phyloP scores from a whole-genome alignment of 1,140 invertebrate species.

The Leptoteleia sp. region DNA sequence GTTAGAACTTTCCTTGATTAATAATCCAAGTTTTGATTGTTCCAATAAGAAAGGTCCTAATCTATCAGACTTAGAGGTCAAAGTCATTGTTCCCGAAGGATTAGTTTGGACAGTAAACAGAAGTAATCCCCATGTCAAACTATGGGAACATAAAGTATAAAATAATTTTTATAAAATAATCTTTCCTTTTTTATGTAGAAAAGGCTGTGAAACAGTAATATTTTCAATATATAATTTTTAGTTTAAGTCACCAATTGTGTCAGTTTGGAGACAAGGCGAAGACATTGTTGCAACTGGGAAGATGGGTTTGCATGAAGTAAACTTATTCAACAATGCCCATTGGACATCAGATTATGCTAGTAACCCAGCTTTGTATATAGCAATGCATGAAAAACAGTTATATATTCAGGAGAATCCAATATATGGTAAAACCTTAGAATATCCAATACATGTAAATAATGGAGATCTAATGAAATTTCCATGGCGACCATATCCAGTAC shows the following conservation, averaged over 20 bases:
- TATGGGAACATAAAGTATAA: constrained; percentile 88
- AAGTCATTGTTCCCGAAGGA: constrained; percentile 88
- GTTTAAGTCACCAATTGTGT: constrained; percentile 88
- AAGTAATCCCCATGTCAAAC: constrained; percentile 80
- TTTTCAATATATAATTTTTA: constrained; percentile 4
- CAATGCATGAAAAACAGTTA: constrained; percentile 91
- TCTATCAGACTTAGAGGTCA: constrained; percentile 82
- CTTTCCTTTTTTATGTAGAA: too few relatives aligned
- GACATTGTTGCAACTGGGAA: constrained; percentile 46
- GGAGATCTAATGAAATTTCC: constrained; percentile 81
- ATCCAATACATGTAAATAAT: constrained; percentile 58
- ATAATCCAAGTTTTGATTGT: constrained; percentile 81
- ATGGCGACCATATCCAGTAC: constrained; percentile 86
- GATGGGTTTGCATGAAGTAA: constrained; percentile 85
- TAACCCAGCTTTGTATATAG: constrained; percentile 89
- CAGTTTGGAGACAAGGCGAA: constrained; percentile 88
- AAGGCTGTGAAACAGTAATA: background rate
- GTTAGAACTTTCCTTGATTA: constrained; percentile 88
- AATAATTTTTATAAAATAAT: constrained; percentile 16
- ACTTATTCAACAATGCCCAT: constrained; percentile 86
- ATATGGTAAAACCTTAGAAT: constrained; percentile 75
- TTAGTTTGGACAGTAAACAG: constrained; percentile 85
- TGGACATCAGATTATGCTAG: constrained; percentile 76
- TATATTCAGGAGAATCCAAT: constrained; percentile 88
- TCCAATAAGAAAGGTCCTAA: constrained; percentile 73